Evolutionary conservation across 2,888 invertebrate species (phyloP).

Genomic region (Branchellion lobata): DNA sequence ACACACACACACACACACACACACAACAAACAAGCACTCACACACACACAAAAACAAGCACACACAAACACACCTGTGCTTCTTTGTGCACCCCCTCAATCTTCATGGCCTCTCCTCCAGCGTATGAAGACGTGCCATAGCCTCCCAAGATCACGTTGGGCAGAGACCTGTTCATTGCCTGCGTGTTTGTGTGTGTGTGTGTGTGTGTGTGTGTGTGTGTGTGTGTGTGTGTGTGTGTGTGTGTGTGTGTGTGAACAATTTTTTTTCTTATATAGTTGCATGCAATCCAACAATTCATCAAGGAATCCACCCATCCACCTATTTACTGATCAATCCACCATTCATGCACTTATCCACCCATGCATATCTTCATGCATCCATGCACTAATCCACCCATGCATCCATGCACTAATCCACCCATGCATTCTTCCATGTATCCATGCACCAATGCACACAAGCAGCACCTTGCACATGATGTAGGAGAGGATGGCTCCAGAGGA

Average conservation of each 20-base stretch:
- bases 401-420: not conserved
- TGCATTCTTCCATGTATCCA: not conserved
- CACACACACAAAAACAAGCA: too few relatives aligned
- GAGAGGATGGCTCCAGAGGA: conserved; percentile 87
- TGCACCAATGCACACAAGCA: conserved; percentile 41
- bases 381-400: not conserved
- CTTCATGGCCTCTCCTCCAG: conserved; percentile 74
- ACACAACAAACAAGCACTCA: too few relatives aligned
- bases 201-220: too few relatives aligned
- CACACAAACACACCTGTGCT: conserved; percentile 66
- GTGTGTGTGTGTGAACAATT: too few relatives aligned
- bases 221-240: too few relatives aligned
- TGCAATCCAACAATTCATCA: too few relatives aligned
- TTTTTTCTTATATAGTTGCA: too few relatives aligned
- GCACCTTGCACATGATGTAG: conserved; percentile 88
- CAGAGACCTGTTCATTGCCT: conserved; percentile 74
- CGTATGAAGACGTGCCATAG: conserved; percentile 76
- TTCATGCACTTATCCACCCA: too few relatives aligned
- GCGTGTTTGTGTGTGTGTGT: not conserved
- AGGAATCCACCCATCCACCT: too few relatives aligned
- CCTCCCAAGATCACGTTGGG: conserved; percentile 86
- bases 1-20: too few relatives aligned
- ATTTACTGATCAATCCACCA: too few relatives aligned
- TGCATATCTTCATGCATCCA: too few relatives aligned
- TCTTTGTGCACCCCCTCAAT: conserved; percentile 77